Base-by-base conservation (phyloP, 1,140 invertebrate genomes). In the Psix sp. region DNA sequence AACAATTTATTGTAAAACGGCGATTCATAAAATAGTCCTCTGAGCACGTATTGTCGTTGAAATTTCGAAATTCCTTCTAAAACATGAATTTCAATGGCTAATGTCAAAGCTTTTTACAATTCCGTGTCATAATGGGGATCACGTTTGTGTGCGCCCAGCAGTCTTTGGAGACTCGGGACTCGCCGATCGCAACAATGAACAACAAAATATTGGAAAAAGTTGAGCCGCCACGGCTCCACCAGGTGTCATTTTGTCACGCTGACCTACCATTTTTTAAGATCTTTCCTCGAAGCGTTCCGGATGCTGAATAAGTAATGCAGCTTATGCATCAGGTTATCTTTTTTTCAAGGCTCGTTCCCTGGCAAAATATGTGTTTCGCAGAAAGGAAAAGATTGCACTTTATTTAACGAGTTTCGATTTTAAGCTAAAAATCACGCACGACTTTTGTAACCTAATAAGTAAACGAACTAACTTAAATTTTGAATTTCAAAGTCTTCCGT, bases 211-310 rank as follows among this genome's bases (percentile, higher is more conserved):
- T 33, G 43, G 45, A n/a, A 35, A 63, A 57, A 52, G 36, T 54
- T 52, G 54, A 62, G 66, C 56, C 52, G 43, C 7, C 46, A 60
- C 60, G 59, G 29, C 59, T 52, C 45, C 59, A 35, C 68, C 60
- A 73, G 68, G 60, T 73, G 68, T 73, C 60, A 65, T 67, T 67
- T 56, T 67, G 49, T 56, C 56, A 51, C 56, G 48, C 45, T 67
- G 62, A 67, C 49, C 48, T 57, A 62, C 26, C 7, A 10, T 29
- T 29, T 65, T 59, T 35, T 24, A 1, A 51, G 45, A 35, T 40
- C 5, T 52, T 73, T 73, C 60, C 31, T n/a, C 24, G 59, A 72
- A 65, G 14, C 15, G 52, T 49, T 18, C 52, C 59, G 9, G 45
- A 35, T 26, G 36, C 59, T 63, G 59, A 45, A 65, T 65, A 52